phyloP scores from a whole-genome alignment of 2,797 vertebrate genomes.

The Oreochromis grahami region DNA sequence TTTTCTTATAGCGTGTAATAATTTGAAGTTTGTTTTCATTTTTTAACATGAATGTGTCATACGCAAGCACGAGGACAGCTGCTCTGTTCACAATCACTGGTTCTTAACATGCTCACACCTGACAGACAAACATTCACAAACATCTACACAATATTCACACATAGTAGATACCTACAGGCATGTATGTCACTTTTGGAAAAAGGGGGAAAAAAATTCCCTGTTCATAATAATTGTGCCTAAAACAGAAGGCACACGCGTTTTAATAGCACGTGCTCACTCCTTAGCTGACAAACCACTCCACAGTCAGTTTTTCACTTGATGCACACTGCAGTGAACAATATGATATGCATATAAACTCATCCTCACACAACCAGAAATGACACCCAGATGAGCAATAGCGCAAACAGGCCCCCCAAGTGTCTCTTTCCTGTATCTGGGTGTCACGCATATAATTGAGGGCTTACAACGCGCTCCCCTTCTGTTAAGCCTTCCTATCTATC shows the following conservation, averaged over 20 bases:
- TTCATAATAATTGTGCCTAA: neutral
- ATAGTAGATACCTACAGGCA: neutral
- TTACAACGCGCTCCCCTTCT: conserved; percentile 56
- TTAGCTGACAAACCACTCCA: neutral
- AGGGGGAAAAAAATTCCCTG: rapidly evolving
- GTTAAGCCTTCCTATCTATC: conserved; percentile 67
- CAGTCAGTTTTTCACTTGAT: neutral
- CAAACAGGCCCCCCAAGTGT: conserved; percentile 41
- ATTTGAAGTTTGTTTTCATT: neutral
- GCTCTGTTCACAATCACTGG: neutral
- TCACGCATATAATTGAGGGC: conserved; percentile 72
- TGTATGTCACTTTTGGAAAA: neutral
- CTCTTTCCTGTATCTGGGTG: conserved; percentile 44
- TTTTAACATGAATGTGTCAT: neutral
- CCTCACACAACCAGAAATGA: conserved; percentile 1
- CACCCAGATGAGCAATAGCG: conserved; percentile 23
- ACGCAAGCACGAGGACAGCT: neutral
- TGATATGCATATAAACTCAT: neutral
- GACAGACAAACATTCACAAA: neutral
- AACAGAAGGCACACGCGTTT: neutral
- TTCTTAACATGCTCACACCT: neutral
- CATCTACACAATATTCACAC: neutral
- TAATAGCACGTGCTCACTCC: neutral
- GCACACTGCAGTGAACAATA: neutral
- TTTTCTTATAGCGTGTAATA: neutral